Conservation (phyloP, 2,113 vertebrate genomes). For the Rhinichthys klamathensis region DNA sequence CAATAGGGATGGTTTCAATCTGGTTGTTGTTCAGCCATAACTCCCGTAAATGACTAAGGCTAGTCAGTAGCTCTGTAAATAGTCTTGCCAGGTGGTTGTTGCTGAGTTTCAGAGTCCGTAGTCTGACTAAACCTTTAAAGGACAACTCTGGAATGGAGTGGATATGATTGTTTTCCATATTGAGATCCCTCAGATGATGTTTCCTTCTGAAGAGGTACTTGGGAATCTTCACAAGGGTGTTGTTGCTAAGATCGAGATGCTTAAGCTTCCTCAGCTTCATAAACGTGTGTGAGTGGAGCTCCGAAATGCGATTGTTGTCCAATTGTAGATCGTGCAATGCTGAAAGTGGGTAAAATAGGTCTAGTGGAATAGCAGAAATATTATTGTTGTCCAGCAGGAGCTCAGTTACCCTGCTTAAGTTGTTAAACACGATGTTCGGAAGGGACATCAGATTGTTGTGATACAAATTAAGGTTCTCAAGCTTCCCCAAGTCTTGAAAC, state of each 20-base stretch:
- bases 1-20: constrained; percentile 49
- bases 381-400: constrained; percentile 68
- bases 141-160: constrained; percentile 43
- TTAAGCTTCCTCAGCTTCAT: constrained; percentile 55
- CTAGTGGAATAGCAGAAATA: constrained; percentile 50
- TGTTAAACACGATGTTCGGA: constrained; percentile 55
- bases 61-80: constrained; percentile 54
- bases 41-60: constrained; percentile 57
- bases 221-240: constrained; percentile 57
- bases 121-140: constrained; percentile 56
- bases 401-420: constrained; percentile 56
- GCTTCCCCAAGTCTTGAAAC: constrained; percentile 57
- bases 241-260: constrained; percentile 64
- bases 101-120: constrained; percentile 59
- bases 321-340: constrained; percentile 63
- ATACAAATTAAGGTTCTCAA: constrained; percentile 66
- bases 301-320: constrained; percentile 62
- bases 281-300: constrained; percentile 58
- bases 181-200: constrained; percentile 59
- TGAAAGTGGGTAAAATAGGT: constrained; percentile 55
- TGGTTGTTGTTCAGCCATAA: constrained; percentile 63
- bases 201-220: constrained; percentile 56
- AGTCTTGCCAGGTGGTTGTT: constrained; percentile 60
- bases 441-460: constrained; percentile 62
- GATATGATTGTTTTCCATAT: constrained; percentile 66